Evolutionary conservation across 2,888 invertebrate species (phyloP).

Genomic region (Euzetes globulus): DNA sequence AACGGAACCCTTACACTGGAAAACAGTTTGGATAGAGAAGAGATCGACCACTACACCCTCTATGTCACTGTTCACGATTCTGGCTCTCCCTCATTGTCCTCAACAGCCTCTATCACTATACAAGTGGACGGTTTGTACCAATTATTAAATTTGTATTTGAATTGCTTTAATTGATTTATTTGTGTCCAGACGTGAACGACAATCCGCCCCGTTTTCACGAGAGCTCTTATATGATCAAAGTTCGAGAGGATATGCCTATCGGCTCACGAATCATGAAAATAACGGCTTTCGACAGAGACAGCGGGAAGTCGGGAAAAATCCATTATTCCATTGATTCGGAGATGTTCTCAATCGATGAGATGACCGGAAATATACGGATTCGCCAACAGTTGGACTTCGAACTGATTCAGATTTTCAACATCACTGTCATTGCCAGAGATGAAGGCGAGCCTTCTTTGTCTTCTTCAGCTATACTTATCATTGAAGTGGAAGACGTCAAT

Average conservation of each 20-base stretch:
- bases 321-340: constrained; percentile 60
- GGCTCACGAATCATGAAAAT: constrained; percentile 80
- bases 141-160: not conserved
- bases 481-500: constrained; percentile 83
- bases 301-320: constrained; percentile 70
- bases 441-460: constrained; percentile 65
- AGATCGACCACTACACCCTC: constrained; percentile 66
- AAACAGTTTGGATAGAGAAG: constrained; percentile 73
- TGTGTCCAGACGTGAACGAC: constrained; percentile 74
- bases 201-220: constrained; percentile 74
- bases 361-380: constrained; percentile 78
- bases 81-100: constrained; percentile 67
- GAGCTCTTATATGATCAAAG: constrained; percentile 57
- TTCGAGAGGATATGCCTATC: constrained; percentile 80
- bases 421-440: constrained; percentile 76
- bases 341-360: constrained; percentile 70
- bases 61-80: constrained; percentile 74
- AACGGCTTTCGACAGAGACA: constrained; percentile 74
- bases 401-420: constrained; percentile 75
- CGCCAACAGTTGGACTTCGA: constrained; percentile 75
- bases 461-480: constrained; percentile 65
- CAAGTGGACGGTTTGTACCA: constrained; percentile 66
- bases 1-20: constrained; percentile 69
- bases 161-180: not conserved
- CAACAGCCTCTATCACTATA: constrained; percentile 65